Base-by-base conservation (phyloP, 1,140 invertebrate species). In the Dinoponera quadriceps region DNA sequence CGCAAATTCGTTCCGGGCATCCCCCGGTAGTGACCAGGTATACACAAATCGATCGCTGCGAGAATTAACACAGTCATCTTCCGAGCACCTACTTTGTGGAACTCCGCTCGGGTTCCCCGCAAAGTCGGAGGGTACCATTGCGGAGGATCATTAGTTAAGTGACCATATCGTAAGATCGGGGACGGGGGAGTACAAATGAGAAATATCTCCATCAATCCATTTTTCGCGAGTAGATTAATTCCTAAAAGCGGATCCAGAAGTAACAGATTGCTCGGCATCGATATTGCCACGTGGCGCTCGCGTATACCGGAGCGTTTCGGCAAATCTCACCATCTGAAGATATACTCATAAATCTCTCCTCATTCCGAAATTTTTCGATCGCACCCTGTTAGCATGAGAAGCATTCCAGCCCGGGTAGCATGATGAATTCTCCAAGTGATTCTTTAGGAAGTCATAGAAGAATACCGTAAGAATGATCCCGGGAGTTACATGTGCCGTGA, bases 51-150 rank as follows among this genome's bases (percentile, higher is more conserved):
- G 74, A 55, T 77, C 25, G 20, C 22, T n/a, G 5, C 1, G 27
- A 22, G 71, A 80, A 80, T 57, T 27, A 33, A 80, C 14, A 80
- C 14, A 80, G 75, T 80, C 75, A 80, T 80, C 51, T 33, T 66
- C 33, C 18, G 18, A 49, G n/a, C 22, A 22, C 38, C 9, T 44
- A 44, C 33, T 57, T 71, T 59, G n/a, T 3, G 25, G 33, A 71
- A 71, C 38, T 80, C 57, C 44, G 69, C 57, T 48, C 65, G 16
- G 27, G 33, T 71, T 71, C 44, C 65, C 25, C 25, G 69, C 22
- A 44, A 59, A 71, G 44, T 71, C 44, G 5, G 51, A 14, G 9
- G 11, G 38, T 44, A 44, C 11, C 22, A 54, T 63, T 22, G 16
- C 18, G 13, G 9, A 27, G n/a, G 51, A 18, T 71, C 51, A 69